Percentiles rank a stretch among this genome's conserved stretches.
Evolutionary conservation across 2,797 vertebrate species (phyloP).

Genomic region (Parauchenoglanis punctatus): DNA sequence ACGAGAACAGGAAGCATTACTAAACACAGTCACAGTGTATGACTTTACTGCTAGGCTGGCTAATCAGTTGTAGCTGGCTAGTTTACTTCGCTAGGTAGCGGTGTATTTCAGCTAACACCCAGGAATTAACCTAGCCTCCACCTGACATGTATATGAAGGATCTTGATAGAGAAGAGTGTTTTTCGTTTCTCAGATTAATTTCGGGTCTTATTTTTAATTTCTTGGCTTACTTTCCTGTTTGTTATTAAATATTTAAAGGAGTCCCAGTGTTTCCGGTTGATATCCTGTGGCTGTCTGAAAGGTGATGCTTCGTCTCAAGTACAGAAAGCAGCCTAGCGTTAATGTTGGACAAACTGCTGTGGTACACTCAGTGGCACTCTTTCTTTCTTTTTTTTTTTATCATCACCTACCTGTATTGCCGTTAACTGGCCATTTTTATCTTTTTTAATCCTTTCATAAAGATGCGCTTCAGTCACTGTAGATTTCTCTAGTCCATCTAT

Average conservation of each 20-base stretch:
- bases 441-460: neutral
- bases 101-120: neutral
- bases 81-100: neutral
- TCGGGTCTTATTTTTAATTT: neutral
- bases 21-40: neutral
- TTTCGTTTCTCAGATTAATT: neutral
- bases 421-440: neutral
- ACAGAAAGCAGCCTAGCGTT: neutral
- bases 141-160: too few species aligned
- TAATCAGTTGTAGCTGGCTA: neutral
- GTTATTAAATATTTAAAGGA: constrained; percentile 48
- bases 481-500: neutral
- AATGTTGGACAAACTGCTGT: neutral
- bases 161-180: neutral
- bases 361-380: neutral
- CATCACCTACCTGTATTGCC: neutral
- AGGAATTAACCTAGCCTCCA: neutral
- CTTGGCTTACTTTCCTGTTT: neutral
- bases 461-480: neutral
- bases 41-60: too few species aligned
- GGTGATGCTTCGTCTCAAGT: neutral
- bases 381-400: neutral
- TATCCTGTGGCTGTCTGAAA: constrained; percentile 31
- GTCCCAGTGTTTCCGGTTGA: constrained; percentile 9
- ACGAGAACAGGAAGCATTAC: neutral